Evolutionary conservation across 2,113 vertebrate species (phyloP), one percentile per base, ranked within the genome.

Genomic region (Excalfactoria chinensis): DNA sequence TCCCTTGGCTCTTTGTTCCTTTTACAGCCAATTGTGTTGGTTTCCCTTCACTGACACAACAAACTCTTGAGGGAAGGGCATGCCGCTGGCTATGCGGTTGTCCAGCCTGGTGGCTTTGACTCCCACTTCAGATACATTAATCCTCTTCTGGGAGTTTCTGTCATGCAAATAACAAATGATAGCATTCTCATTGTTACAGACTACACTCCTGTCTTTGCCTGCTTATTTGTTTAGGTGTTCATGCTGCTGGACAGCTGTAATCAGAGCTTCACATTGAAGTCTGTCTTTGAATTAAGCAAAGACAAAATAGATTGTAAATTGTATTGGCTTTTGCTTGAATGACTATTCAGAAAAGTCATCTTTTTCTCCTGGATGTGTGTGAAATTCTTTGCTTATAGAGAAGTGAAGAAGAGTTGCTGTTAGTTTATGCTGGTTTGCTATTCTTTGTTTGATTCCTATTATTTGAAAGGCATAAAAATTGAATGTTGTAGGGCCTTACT

Each of bases 261-360:
- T 91, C 84, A 79, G 75, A 56, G 60, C n/a, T 94, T 89, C 60
- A 5, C 55, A 77, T 94, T 80, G 49, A 85, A 89, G 49, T 82
- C 67, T 87, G 17, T 80, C 60, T 95, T 85, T 87, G 85, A 95
- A 51, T 59, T 67, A 64, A 93, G 58, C 53, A 79, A 92, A 95
- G 84, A 46, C 75, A 77, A 89, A 91, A 55, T 44, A 71, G 30
- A 70, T 70, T 89, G 55, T 80, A 74, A 93, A 74, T 89, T 70
- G 4, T 83, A 46, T 89, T 91, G 28, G 37, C 60, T 95, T 93
- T 67, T 95, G 59, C 59, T 63, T 89, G 72, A 89, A 63, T 83
- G 71, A 55, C 0, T 8, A 22, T 63, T 89, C 64, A 55, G 22
- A 87, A 32, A 60, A 73, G 46, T 40, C 55, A 13, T 82, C 53